Conservation (phyloP, 2,797 vertebrate genomes). For the Pseudochaenichthys georgianus region DNA sequence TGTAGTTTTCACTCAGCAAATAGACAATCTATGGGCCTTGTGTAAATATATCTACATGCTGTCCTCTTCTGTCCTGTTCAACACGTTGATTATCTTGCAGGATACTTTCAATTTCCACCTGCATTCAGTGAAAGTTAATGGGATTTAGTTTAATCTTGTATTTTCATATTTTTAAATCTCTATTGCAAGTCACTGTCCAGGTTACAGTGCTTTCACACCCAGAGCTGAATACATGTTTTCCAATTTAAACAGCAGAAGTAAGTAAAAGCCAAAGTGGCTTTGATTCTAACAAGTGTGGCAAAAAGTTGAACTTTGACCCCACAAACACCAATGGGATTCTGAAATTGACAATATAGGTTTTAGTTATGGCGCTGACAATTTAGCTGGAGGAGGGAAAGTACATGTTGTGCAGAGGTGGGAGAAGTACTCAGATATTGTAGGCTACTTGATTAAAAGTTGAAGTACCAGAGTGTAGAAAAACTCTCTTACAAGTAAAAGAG, state of each 20-base stretch:
- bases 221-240: not conserved
- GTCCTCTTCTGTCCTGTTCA: not conserved
- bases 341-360: not conserved
- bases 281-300: not conserved
- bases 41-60: not conserved
- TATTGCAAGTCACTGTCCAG: not conserved
- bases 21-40: not conserved
- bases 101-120: not conserved
- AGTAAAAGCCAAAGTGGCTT: not conserved
- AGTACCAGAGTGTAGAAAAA: no score
- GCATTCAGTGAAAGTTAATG: not conserved
- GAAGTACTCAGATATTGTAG: no score
- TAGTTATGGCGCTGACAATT: not conserved
- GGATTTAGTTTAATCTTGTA: not conserved
- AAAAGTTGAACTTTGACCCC: not conserved
- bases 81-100: not conserved
- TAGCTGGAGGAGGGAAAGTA: not conserved
- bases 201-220: not conserved
- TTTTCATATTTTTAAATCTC: not conserved
- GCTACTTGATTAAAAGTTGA: no score
- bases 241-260: not conserved
- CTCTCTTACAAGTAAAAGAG: no score
- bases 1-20: constrained; percentile 19
- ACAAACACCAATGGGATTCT: no score
- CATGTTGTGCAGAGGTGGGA: no score